Evolutionary conservation across 2,797 vertebrate genomes (phyloP).

Genomic region (Lindbergichthys nudifrons): DNA sequence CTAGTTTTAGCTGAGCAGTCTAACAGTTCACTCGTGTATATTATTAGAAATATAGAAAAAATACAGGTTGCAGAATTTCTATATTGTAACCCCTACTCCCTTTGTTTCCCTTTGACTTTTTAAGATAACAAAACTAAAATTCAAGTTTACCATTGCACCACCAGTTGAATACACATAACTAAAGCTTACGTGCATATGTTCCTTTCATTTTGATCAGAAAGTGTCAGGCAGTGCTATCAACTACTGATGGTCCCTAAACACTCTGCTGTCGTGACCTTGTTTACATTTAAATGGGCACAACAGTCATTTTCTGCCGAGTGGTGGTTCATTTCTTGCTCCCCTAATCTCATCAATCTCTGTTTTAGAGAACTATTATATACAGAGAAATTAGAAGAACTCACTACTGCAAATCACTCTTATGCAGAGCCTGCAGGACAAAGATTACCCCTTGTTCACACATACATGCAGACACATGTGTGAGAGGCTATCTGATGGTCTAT

Average conservation of each 20-base stretch:
- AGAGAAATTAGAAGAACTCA: slow-evolving; percentile 16
- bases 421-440: slow-evolving; percentile 29
- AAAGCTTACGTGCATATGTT: background rate
- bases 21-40: background rate
- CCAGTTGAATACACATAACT: too few relatives aligned
- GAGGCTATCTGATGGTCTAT: background rate
- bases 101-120: too few relatives aligned
- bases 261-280: too few relatives aligned
- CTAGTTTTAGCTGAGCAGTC: background rate
- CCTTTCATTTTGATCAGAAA: slow-evolving; percentile 3
- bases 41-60: background rate
- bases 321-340: slow-evolving; percentile 38
- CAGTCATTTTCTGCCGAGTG: slow-evolving; percentile 20
- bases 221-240: background rate
- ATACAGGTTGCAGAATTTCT: background rate
- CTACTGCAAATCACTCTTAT: slow-evolving; percentile 26
- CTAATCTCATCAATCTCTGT: slow-evolving; percentile 13
- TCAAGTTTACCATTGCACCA: too few relatives aligned
- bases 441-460: slow-evolving; percentile 26
- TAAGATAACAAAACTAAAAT: too few relatives aligned
- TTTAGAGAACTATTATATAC: slow-evolving; percentile 24
- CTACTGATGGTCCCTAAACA: slow-evolving; percentile 2
- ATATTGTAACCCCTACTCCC: background rate
- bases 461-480: background rate
- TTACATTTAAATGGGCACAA: too few relatives aligned